These are phyloP conservation scores for Nothoprocta perdicaria DNA, from an alignment of 2,113 vertebrate species.

Conservation along the genomic window DNA sequence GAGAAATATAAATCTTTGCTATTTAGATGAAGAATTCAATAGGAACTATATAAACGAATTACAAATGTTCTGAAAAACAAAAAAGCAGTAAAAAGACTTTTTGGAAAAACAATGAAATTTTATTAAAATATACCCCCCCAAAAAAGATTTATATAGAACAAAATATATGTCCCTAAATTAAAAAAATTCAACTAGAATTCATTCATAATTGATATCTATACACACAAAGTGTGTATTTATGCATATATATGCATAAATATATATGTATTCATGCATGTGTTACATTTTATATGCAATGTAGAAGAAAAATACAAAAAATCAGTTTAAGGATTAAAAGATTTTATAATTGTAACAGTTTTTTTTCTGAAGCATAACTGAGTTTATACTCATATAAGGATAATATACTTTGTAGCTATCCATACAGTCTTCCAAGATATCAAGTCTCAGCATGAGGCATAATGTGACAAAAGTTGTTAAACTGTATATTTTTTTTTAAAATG, in stretches of 20 bases:
- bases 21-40: background rate
- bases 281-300: rapidly evolving
- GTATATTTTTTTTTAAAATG: background rate
- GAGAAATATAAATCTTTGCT: background rate
- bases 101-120: background rate
- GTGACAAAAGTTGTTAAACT: background rate
- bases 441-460: background rate
- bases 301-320: background rate
- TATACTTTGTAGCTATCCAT: background rate
- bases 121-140: background rate
- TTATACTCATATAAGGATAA: background rate
- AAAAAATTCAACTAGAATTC: background rate
- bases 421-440: background rate
- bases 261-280: background rate
- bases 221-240: background rate
- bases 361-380: background rate
- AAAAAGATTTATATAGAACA: background rate
- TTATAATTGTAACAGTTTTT: background rate
- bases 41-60: background rate
- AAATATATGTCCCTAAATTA: background rate
- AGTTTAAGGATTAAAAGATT: background rate
- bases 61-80: background rate
- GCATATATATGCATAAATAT: rapidly evolving
- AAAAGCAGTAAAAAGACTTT: background rate
- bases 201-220: background rate